Conservation (phyloP, 2,797 vertebrate species). For the Neomorphus geoffroyi region DNA sequence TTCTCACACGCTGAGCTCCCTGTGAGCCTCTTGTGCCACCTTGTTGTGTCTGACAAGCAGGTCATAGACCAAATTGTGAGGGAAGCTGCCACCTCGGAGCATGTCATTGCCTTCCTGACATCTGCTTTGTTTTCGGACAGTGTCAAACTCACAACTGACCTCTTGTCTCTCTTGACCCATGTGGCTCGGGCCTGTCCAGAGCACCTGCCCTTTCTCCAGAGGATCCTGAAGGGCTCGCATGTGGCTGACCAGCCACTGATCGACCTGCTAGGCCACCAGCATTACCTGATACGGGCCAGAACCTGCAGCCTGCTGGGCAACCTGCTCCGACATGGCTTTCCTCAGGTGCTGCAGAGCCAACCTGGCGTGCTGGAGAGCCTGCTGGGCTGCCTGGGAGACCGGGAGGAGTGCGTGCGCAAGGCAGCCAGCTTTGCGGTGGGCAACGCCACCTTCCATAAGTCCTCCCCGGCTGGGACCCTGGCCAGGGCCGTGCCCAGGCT, state of each 20-base stretch:
- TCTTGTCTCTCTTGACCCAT: constrained; percentile 84
- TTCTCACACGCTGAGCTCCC: constrained; percentile 80
- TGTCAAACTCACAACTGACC: constrained; percentile 78
- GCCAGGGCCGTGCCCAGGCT: constrained; percentile 67
- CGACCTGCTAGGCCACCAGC: constrained; percentile 76
- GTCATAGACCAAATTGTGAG: constrained; percentile 69
- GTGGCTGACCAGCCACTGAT: constrained; percentile 71
- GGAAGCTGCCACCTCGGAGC: constrained; percentile 45
- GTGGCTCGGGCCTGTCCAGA: constrained; percentile 67
- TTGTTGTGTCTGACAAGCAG: constrained; percentile 80
- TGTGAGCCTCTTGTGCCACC: constrained; percentile 84
- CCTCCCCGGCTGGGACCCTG: background rate
- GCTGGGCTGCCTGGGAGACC: constrained; percentile 66
- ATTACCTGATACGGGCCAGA: constrained; percentile 80
- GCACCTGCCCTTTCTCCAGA: constrained; percentile 70
- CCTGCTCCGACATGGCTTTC: constrained; percentile 62
- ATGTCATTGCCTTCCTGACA: constrained; percentile 57
- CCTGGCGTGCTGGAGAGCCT: constrained; percentile 50
- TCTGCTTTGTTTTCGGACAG: constrained; percentile 67
- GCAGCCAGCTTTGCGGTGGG: constrained; percentile 77
- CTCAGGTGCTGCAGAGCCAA: constrained; percentile 50
- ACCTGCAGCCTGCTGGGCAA: constrained; percentile 86
- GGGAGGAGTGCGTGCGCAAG: constrained; percentile 62
- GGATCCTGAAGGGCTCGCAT: constrained; percentile 59
- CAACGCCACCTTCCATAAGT: constrained; percentile 67